Percentiles rank a stretch among this genome's conserved stretches.
phyloP scores from a whole-genome alignment of 2,797 vertebrate species.

The Petrocephalus sullivani region DNA sequence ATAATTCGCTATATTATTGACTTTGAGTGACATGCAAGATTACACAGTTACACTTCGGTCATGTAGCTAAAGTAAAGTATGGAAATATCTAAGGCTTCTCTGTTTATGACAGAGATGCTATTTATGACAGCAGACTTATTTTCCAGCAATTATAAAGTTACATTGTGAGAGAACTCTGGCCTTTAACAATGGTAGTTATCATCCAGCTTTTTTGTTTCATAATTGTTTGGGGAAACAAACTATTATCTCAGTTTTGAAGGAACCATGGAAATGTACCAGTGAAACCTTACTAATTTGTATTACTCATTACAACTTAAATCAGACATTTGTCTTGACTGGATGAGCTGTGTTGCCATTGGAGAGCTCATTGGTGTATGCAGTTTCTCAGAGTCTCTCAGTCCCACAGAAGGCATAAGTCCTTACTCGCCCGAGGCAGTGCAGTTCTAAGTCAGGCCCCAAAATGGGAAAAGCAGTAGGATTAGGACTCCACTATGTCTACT shows the following conservation, averaged over 20 bases:
- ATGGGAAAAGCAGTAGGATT: background rate
- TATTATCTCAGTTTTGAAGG: background rate
- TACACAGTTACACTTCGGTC: conserved; percentile 24
- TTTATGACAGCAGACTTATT: background rate
- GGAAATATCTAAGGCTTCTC: background rate
- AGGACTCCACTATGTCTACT: background rate
- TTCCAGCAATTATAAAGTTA: background rate
- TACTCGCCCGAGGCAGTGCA: background rate
- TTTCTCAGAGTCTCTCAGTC: background rate
- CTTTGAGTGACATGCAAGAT: conserved; percentile 37
- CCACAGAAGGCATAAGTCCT: background rate
- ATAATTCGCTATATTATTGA: conserved; percentile 42
- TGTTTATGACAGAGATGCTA: background rate
- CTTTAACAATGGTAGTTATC: background rate
- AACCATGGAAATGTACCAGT: background rate
- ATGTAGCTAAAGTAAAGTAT: conserved; percentile 32
- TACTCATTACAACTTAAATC: background rate
- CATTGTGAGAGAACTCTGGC: background rate
- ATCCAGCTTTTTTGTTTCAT: background rate
- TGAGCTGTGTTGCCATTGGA: background rate
- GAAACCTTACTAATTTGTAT: background rate
- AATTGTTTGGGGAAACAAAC: background rate
- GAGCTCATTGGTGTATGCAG: background rate
- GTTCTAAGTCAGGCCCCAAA: conserved; percentile 15
- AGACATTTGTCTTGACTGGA: background rate